Percentiles rank a stretch among this genome's conserved stretches.
Conservation (phyloP, 2,888 invertebrate genomes). For the Lingula anatina region DNA sequence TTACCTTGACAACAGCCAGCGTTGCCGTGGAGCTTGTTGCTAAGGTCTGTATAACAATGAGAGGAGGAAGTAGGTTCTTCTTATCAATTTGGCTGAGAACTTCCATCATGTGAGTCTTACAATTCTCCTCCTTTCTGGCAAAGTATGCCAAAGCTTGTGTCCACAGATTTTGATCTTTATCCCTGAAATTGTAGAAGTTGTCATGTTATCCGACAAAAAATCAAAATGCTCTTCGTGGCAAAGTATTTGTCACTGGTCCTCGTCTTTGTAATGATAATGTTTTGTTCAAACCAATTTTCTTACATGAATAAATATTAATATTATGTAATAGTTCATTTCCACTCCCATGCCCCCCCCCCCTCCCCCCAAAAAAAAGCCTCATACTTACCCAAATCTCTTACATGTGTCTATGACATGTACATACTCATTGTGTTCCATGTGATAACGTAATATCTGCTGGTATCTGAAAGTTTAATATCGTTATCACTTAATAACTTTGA, state of each 20-base stretch:
- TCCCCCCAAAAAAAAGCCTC: too few relatives aligned
- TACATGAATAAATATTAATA: too few relatives aligned
- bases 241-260: too few relatives aligned
- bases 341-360: too few relatives aligned
- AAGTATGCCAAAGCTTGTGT: constrained; percentile 78
- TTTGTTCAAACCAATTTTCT: too few relatives aligned
- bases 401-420: constrained; percentile 73
- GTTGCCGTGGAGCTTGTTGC: constrained; percentile 72
- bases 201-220: too few relatives aligned
- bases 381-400: constrained; percentile 67
- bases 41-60: constrained; percentile 84
- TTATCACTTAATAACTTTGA: neutral
- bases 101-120: constrained; percentile 46
- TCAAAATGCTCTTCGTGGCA: too few relatives aligned
- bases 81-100: constrained; percentile 61
- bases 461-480: too few relatives aligned
- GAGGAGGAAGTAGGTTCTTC: constrained; percentile 76
- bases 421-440: constrained; percentile 68
- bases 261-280: too few relatives aligned
- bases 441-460: constrained; percentile 66
- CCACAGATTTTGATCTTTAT: constrained; percentile 77
- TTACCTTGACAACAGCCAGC: constrained; percentile 65
- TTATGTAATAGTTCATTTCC: too few relatives aligned
- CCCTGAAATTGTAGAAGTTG: constrained; percentile 30
- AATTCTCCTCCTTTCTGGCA: constrained; percentile 59